Evolutionary conservation across 2,888 invertebrate genomes (phyloP).

Genomic region (Drosophila acutilabella): DNA sequence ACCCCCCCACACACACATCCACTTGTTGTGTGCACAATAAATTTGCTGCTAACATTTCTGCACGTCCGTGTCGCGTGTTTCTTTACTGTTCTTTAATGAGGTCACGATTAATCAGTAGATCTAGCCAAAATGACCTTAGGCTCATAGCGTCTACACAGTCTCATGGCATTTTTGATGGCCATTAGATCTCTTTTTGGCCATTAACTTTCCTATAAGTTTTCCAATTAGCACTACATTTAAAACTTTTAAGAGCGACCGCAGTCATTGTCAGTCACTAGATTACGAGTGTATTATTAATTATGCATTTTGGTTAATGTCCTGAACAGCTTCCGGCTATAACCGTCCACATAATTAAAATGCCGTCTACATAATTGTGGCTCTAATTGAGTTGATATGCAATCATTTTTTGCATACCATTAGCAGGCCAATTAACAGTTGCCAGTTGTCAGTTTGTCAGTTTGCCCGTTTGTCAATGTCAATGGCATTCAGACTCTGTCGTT

Average conservation of each 20-base stretch:
- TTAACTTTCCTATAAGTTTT: slow-evolving; percentile 63
- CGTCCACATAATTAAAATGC: slow-evolving; percentile 50
- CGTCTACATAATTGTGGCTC: slow-evolving; percentile 48
- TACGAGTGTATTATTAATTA: slow-evolving; percentile 53
- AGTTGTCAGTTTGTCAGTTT: background rate
- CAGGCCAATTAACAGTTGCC: slow-evolving; percentile 27
- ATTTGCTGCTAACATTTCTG: slow-evolving; percentile 61
- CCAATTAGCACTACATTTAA: slow-evolving; percentile 62
- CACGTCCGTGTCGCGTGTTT: slow-evolving; percentile 63
- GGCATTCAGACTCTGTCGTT: background rate
- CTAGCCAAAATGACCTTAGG: slow-evolving; percentile 12
- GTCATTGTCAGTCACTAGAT: background rate
- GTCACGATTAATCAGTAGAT: slow-evolving; percentile 74
- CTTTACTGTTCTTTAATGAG: slow-evolving; percentile 64
- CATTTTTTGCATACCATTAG: slow-evolving; percentile 53
- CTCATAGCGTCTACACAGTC: slow-evolving; percentile 1
- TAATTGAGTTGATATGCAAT: slow-evolving; percentile 68
- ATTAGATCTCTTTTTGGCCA: slow-evolving; percentile 22
- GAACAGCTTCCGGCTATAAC: slow-evolving; percentile 16
- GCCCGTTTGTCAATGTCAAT: background rate
- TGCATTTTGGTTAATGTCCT: slow-evolving; percentile 39
- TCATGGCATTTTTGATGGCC: background rate
- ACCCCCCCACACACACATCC: background rate
- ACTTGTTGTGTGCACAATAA: slow-evolving; percentile 55
- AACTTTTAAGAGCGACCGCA: slow-evolving; percentile 53